Conservation (phyloP, 2,888 invertebrate genomes). For the Hypercompe scribonia region DNA sequence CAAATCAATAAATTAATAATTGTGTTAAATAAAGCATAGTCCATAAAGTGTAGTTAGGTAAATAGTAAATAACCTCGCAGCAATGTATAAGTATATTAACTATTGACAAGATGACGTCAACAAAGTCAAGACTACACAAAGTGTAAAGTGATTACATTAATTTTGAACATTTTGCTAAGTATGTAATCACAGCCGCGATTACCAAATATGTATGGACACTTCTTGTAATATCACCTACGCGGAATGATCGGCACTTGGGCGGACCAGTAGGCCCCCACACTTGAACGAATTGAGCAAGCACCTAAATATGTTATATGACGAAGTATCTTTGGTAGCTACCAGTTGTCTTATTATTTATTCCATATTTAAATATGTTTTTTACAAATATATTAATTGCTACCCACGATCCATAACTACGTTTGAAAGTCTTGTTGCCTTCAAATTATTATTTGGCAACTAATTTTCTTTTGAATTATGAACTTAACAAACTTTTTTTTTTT, state of each 20-base stretch:
- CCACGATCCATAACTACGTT: neutral
- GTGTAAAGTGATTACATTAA: slow-evolving; percentile 36
- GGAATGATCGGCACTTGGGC: slow-evolving; percentile 62
- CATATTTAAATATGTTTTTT: slow-evolving; percentile 20
- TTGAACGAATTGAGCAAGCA: slow-evolving; percentile 65
- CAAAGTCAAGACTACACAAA: slow-evolving; percentile 22
- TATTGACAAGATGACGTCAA: slow-evolving; percentile 48
- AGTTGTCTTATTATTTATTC: slow-evolving; percentile 55
- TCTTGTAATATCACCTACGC: slow-evolving; percentile 65
- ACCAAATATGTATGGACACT: slow-evolving; percentile 65
- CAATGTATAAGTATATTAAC: slow-evolving; percentile 19
- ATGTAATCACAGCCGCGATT: slow-evolving; percentile 47
- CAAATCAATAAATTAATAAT: neutral
- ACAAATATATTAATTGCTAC: neutral
- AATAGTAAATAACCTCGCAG: no score
- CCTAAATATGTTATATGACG: slow-evolving; percentile 71
- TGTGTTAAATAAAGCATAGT: slow-evolving; percentile 22
- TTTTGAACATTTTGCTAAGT: slow-evolving; percentile 38
- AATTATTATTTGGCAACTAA: neutral
- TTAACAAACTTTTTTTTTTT: neutral
- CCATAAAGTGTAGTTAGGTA: slow-evolving; percentile 7
- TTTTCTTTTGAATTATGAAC: neutral
- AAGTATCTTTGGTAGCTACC: slow-evolving; percentile 50
- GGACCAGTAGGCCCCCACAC: slow-evolving; percentile 78
- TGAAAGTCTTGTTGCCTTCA: neutral